Evolutionary conservation across 1,140 invertebrate species (phyloP).

Genomic region (Semibalanus balanoides): DNA sequence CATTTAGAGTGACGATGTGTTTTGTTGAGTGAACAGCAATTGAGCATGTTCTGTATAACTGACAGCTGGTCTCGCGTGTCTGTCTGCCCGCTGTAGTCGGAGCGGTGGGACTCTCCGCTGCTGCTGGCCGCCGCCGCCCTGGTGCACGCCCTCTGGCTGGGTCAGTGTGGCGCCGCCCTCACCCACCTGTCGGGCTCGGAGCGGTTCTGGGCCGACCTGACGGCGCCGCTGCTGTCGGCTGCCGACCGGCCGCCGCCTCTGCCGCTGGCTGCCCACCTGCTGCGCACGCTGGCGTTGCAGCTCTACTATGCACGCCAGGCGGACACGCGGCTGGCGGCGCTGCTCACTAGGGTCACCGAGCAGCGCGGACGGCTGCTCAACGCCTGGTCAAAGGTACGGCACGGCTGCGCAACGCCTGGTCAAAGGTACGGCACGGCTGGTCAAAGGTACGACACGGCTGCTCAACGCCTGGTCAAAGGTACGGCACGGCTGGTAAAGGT

Average conservation of each 20-base stretch:
- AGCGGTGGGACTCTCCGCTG: background rate
- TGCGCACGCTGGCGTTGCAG: background rate
- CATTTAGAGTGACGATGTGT: too few relatives aligned
- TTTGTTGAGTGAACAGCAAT: too few relatives aligned
- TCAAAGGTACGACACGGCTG: too few relatives aligned
- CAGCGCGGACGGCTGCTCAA: background rate
- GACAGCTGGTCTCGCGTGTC: too few relatives aligned
- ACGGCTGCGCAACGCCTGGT: too few relatives aligned
- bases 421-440: too few relatives aligned
- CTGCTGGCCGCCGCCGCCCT: background rate
- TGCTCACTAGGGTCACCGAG: background rate
- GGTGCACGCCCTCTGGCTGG: background rate
- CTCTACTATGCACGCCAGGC: background rate
- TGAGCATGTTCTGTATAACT: too few relatives aligned
- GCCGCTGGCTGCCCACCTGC: background rate
- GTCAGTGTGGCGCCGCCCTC: background rate
- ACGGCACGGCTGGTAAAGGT: too few relatives aligned
- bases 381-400: background rate
- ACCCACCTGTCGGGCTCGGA: background rate
- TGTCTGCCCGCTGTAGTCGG: background rate
- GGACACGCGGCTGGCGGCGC: background rate
- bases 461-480: background rate
- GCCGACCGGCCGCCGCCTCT: background rate
- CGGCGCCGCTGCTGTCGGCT: background rate
- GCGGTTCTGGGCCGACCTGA: background rate